Percentiles rank a stretch among this genome's conserved stretches.
Conservation (phyloP, 2,797 vertebrate species). For the Cygnus olor region DNA sequence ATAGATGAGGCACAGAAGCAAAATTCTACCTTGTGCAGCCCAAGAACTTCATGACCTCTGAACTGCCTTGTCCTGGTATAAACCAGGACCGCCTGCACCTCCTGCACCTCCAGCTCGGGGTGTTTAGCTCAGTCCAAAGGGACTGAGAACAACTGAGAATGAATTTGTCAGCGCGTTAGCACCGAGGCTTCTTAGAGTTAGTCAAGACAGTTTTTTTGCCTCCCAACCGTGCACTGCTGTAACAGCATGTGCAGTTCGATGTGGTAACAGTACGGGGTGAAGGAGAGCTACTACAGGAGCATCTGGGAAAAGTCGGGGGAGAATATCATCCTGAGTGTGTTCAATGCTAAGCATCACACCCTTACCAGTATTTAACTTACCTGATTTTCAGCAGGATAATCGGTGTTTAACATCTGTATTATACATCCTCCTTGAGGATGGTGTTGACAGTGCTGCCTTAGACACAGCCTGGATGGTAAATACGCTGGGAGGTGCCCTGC, state of each 20-base stretch:
- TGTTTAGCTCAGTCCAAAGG: neutral
- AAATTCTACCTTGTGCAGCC: neutral
- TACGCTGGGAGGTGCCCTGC: constrained; percentile 52
- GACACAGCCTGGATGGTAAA: constrained; percentile 52
- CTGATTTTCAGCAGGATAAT: constrained; percentile 61
- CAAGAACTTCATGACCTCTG: neutral
- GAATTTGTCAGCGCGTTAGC: neutral
- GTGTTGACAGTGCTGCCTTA: constrained; percentile 61
- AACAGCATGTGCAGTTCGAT: neutral
- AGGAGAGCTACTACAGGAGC: neutral
- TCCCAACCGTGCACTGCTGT: neutral
- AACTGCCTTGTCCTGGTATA: neutral
- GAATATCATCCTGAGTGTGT: constrained; percentile 32
- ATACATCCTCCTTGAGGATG: constrained; percentile 51
- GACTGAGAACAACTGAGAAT: neutral
- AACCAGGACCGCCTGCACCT: neutral
- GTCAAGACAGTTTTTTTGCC: neutral
- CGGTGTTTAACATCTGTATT: constrained; percentile 68
- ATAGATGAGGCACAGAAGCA: neutral
- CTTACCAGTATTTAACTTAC: constrained; percentile 60
- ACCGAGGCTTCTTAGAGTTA: neutral
- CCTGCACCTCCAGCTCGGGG: neutral
- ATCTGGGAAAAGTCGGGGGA: neutral
- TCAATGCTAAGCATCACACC: constrained; percentile 48
- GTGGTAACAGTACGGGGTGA: neutral